Base-by-base conservation (phyloP, 1,140 invertebrate species). In the Zaprionus tsacasi region DNA sequence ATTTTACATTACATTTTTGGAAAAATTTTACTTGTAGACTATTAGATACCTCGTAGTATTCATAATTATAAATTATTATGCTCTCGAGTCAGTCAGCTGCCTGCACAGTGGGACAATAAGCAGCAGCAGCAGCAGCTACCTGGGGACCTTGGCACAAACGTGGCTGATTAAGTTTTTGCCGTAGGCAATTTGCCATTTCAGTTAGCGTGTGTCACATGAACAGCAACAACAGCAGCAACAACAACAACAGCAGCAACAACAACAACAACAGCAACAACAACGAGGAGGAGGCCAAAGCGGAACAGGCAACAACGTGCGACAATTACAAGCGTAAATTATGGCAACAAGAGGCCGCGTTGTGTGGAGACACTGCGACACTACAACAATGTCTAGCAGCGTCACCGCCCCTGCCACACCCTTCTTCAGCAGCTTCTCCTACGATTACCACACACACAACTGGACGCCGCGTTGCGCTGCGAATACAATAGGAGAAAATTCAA, bases 301-400 rank as follows among this genome's bases (percentile, higher is more conserved):
- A 69, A 81, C 79, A 85, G 63, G 45, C 70, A 78, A 79, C 79
- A 81, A 77, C 74, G 72, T 82, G 83, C 76, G 79, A 78, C 82
- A 82, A 88, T 87, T 87, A 87, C 82, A 77, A 77, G 76, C 76
- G 82, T 87, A 87, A 87, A 82, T 87, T 88, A 79, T 82, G 82
- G 82, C 79, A 79, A 77, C 76, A 86, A 69, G 70, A 75, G 61
- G 56, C 68, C 70, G 59, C 60, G 27, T 30, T 35, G 40, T 35
- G 27, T 1, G 21, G 58, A 56, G 43, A 33, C 68, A 69, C 74
- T 63, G 43, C 52, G 64, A 66, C 33, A 65, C 70, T 58, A 67
- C 76, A 70, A 45, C 43, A 73, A 70, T 66, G 33, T 50, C 58
- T 21, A 25, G 45, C 45, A 25, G 45, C 17, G 10, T 12, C 45